Evolutionary conservation across 1,140 invertebrate species (phyloP), one percentile per base, ranked within the genome.

Genomic region (Plutomurus gul): DNA sequence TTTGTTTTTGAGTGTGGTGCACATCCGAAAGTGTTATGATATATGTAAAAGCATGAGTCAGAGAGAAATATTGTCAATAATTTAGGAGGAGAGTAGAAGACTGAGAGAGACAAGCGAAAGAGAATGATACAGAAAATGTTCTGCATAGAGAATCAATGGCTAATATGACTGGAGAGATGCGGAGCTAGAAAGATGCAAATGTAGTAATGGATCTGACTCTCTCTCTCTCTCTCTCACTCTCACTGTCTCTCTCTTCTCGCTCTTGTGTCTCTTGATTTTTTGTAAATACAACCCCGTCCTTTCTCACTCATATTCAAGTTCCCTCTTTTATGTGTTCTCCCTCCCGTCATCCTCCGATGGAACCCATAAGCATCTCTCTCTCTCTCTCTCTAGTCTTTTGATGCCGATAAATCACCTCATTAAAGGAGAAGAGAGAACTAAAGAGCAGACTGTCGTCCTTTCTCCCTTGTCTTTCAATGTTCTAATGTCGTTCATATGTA

Each of bases 331-430:
- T 49, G 47, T 49, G 65, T 40, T 47, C 39, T 76, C 56, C 78
- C 71, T 72, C 70, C 30, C 71, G 47, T 80, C 81, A 80, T 79
- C 75, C 77, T 76, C 47, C 75, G 78, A 80, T 79, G 77, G 75
- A 82, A 80, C 73, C 73, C 81, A 76, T 79, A 79, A 79, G 81
- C 75, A 79, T 82, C 75, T 77, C 77, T 46, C 43, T 78, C 56
- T 43, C 77, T 82, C 75, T 77, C 77, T 46, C 43, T 78, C 56
- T 43, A 73, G 79, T 77, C 79, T 80, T 80, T 77, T 80, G 78
- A 82, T 79, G 75, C 78, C 79, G 81, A 82, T 82, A 82, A 82
- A 82, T 82, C 78, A 82, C 81, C 78, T 82, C 81, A 82, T 82
- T 82, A 80, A 79, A 80, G 77, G 49, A 46, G 47, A 71, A 72